A percentile compares a stretch with the other conserved stretches of the same genome.
Conservation (phyloP, 2,113 vertebrate genomes). For the Urocynchramus pylzowi region DNA sequence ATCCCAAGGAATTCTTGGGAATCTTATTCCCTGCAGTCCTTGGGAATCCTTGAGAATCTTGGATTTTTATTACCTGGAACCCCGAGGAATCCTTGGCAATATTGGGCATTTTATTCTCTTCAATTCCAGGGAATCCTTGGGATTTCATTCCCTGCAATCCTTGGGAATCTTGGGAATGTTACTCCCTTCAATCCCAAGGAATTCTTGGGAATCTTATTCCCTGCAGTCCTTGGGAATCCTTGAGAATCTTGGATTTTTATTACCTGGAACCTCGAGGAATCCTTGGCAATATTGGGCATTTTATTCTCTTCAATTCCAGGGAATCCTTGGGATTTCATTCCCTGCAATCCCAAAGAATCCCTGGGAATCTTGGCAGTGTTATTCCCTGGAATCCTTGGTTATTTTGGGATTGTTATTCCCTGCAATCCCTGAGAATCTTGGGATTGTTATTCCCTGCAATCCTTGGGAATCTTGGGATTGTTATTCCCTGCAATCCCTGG, state of each 20-base stretch:
- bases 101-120: fast-evolving
- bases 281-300: fast-evolving
- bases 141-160: neutral
- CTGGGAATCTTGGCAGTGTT: neutral
- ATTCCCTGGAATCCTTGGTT: neutral
- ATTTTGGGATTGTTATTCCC: neutral
- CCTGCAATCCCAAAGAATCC: neutral
- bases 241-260: too few relatives aligned
- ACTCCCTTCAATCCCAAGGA: neutral
- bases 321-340: too few relatives aligned
- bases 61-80: fast-evolving
- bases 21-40: too few relatives aligned
- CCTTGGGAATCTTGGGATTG: too few relatives aligned
- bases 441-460: neutral
- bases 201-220: too few relatives aligned
- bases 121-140: too few relatives aligned
- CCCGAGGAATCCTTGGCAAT: neutral
- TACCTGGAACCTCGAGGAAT: too few relatives aligned
- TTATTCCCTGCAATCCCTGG: neutral
- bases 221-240: too few relatives aligned
- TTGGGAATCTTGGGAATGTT: neutral
- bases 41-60: neutral
- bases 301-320: neutral
- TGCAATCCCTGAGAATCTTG: too few relatives aligned
- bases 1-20: too few relatives aligned